phyloP scores from a whole-genome alignment of 2,113 vertebrate species.

The Ptilorrhoa leucosticta region DNA sequence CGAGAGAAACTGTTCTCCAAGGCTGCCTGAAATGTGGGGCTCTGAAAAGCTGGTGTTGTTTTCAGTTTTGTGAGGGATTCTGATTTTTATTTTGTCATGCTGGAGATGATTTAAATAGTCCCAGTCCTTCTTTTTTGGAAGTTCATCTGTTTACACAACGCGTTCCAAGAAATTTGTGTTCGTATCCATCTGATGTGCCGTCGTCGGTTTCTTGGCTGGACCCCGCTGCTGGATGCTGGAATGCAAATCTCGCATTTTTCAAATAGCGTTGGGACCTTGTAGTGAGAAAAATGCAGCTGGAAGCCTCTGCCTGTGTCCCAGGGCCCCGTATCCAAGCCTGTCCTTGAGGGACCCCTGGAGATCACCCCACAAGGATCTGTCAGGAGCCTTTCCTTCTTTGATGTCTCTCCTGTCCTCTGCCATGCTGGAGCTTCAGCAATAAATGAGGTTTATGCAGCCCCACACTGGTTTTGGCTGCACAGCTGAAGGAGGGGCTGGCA shows the following conservation, averaged over 20 bases:
- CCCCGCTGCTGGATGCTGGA: neutral
- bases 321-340: neutral
- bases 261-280: neutral
- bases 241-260: conserved; percentile 40
- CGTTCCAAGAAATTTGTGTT: conserved; percentile 2
- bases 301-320: neutral
- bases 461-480: neutral
- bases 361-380: neutral
- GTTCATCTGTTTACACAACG: neutral
- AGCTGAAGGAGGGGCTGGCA: neutral
- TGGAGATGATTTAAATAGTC: conserved; percentile 20
- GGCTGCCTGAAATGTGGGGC: neutral
- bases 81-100: conserved; percentile 1
- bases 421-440: neutral
- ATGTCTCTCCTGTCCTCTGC: neutral
- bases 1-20: neutral
- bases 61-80: neutral
- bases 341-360: neutral
- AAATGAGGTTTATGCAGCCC: neutral
- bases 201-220: neutral
- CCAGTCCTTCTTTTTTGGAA: conserved; percentile 23
- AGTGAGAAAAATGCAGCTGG: neutral
- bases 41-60: neutral
- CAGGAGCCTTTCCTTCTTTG: neutral
- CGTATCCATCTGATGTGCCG: neutral